Conservation (phyloP, 1,140 invertebrate genomes). For the Pachyrhynchus sulphureomaculatus region DNA sequence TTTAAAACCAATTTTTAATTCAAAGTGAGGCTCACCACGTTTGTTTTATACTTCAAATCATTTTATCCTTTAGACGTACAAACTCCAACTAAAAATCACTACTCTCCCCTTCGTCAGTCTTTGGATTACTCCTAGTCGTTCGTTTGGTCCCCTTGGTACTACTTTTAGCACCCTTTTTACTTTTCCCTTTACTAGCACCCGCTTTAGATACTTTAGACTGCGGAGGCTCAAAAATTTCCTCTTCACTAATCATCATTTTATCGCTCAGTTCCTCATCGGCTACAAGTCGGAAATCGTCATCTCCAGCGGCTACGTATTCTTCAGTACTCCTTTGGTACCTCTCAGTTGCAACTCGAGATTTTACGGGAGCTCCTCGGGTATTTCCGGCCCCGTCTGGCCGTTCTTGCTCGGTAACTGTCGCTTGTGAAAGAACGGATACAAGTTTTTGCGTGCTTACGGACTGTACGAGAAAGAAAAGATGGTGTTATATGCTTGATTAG, state of each 20-base stretch:
- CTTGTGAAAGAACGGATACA: background rate
- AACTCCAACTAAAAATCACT: constrained; percentile 20
- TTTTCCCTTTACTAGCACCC: no score
- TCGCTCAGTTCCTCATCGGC: background rate
- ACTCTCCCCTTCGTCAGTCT: constrained; percentile 32
- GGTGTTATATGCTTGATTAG: background rate
- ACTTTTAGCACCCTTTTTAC: constrained; percentile 2
- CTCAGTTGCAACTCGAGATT: background rate
- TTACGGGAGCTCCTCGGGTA: background rate
- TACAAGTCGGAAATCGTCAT: background rate
- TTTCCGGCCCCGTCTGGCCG: background rate
- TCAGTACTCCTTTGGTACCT: background rate
- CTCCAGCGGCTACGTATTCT: background rate
- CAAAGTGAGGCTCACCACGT: no score
- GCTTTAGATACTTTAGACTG: background rate
- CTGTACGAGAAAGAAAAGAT: constrained; percentile 10
- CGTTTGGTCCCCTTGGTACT: constrained; percentile 11
- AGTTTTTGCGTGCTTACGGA: constrained; percentile 8
- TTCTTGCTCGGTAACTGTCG: background rate
- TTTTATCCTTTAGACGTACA: no score
- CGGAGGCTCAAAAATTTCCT: constrained; percentile 1
- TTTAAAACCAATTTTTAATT: no score
- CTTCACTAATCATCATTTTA: background rate
- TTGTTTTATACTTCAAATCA: no score
- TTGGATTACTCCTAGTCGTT: constrained; percentile 22